phyloP scores from a whole-genome alignment of 2,888 invertebrate species.

The Trissolcus brochymenae region DNA sequence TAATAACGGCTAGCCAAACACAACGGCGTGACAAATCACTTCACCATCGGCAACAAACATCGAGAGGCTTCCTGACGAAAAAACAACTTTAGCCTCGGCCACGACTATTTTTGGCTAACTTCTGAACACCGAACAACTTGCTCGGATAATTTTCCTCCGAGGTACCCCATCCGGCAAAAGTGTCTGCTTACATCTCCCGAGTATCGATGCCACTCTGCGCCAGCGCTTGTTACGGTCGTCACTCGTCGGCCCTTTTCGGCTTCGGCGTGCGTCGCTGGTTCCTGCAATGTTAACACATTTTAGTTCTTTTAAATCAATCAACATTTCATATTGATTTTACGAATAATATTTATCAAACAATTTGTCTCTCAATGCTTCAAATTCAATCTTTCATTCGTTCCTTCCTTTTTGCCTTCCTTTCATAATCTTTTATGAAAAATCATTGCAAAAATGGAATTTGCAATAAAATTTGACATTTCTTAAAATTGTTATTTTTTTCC shows the following conservation, averaged over 20 bases:
- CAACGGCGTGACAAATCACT: neutral
- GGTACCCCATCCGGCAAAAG: constrained; percentile 17
- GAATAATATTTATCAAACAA: no score
- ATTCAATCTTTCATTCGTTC: no score
- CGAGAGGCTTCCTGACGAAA: no score
- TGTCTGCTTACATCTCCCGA: constrained; percentile 25
- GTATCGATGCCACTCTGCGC: constrained; percentile 4
- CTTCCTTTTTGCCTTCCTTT: no score
- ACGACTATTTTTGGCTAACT: constrained; percentile 52
- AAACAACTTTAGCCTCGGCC: no score
- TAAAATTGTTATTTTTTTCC: no score
- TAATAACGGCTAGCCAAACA: neutral
- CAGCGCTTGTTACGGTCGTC: constrained; percentile 24
- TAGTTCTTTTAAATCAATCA: neutral
- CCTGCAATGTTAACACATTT: constrained; percentile 21
- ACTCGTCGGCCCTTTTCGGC: constrained; percentile 27
- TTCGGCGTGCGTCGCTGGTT: constrained; percentile 39
- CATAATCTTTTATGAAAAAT: no score
- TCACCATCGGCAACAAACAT: no score
- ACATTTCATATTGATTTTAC: no score
- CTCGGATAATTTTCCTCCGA: constrained; percentile 24
- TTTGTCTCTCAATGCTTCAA: no score
- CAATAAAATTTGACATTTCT: no score
- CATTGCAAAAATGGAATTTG: no score
- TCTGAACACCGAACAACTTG: neutral